Conservation (phyloP, 2,888 invertebrate genomes). For the Spatulosminthurus flaviceps region DNA sequence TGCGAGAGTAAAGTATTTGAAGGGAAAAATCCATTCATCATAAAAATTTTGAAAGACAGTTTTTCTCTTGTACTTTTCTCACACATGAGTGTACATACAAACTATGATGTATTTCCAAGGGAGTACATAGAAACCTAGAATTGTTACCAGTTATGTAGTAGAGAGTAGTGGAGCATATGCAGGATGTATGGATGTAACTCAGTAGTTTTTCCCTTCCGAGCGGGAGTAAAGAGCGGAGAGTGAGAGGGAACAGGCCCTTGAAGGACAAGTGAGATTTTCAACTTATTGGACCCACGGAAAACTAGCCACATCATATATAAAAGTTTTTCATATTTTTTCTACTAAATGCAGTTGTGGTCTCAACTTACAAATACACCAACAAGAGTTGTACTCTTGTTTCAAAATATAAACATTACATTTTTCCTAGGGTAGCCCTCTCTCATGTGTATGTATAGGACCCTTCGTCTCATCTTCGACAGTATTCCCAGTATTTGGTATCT, state of each 20-base stretch:
- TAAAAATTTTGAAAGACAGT: constrained; percentile 54
- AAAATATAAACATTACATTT: constrained; percentile 38
- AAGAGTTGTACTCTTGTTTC: constrained; percentile 14
- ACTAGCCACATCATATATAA: constrained; percentile 18
- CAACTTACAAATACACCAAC: constrained; percentile 41
- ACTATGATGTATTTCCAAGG: constrained; percentile 20
- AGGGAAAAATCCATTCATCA: constrained; percentile 54
- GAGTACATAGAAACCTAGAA: not conserved
- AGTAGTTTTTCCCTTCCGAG: constrained; percentile 22
- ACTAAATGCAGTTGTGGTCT: constrained; percentile 40
- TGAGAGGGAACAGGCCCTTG: constrained; percentile 35
- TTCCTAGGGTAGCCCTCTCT: not conserved
- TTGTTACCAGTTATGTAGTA: not conserved
- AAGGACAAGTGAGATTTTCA: constrained; percentile 34
- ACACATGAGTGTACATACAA: constrained; percentile 25
- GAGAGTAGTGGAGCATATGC: not conserved
- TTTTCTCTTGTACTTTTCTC: constrained; percentile 10
- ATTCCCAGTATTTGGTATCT: not conserved
- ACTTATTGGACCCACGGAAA: constrained; percentile 22
- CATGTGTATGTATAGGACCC: no score
- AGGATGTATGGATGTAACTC: constrained; percentile 18
- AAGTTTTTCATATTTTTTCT: constrained; percentile 24
- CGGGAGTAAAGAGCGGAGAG: not conserved
- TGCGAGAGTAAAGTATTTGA: constrained; percentile 42
- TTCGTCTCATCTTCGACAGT: constrained; percentile 18